These are phyloP conservation scores for Diplazon laetatorius DNA, from an alignment of 2,888 invertebrate genomes.

Conservation along the genomic window DNA sequence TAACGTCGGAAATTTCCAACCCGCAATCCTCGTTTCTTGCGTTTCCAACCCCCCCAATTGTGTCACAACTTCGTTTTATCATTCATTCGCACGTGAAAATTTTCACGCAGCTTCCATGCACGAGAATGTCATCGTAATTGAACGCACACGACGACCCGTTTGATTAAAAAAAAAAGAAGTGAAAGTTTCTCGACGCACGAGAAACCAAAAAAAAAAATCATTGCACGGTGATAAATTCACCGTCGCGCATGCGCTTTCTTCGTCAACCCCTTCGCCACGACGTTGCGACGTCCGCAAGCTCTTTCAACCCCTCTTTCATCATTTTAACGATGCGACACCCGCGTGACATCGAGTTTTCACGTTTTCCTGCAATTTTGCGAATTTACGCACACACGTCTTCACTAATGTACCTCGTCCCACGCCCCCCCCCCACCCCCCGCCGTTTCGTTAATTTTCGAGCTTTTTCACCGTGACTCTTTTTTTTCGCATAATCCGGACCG, in stretches of 20 bases:
- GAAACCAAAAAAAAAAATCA: conserved; percentile 31
- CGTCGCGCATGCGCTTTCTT: conserved; percentile 28
- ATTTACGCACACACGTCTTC: conserved; percentile 5
- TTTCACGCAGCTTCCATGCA: conserved; percentile 16
- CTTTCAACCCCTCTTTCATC: conserved; percentile 44
- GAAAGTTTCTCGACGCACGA: too few species aligned
- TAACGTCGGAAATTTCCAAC: conserved; percentile 10
- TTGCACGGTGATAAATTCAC: conserved; percentile 14
- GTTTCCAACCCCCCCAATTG: conserved; percentile 31
- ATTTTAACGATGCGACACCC: conserved; percentile 58
- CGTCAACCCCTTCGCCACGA: conserved; percentile 57
- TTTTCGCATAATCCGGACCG: conserved; percentile 57
- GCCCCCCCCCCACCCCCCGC: not conserved
- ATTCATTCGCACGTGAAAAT: conserved; percentile 9
- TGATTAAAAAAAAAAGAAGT: too few species aligned
- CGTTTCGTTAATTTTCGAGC: not conserved
- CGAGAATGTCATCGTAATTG: too few species aligned
- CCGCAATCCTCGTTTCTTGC: conserved; percentile 29
- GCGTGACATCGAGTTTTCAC: conserved; percentile 49
- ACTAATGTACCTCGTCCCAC: not conserved
- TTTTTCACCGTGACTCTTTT: conserved; percentile 15
- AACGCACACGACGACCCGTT: too few species aligned
- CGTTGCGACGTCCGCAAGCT: conserved; percentile 21
- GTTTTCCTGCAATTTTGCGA: not conserved
- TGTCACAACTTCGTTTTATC: conserved; percentile 9